A percentile compares a stretch with the other conserved stretches of the same genome.
These are phyloP conservation scores for Dynastes tityus DNA, from an alignment of 2,888 invertebrate genomes.

Conservation along the genomic window DNA sequence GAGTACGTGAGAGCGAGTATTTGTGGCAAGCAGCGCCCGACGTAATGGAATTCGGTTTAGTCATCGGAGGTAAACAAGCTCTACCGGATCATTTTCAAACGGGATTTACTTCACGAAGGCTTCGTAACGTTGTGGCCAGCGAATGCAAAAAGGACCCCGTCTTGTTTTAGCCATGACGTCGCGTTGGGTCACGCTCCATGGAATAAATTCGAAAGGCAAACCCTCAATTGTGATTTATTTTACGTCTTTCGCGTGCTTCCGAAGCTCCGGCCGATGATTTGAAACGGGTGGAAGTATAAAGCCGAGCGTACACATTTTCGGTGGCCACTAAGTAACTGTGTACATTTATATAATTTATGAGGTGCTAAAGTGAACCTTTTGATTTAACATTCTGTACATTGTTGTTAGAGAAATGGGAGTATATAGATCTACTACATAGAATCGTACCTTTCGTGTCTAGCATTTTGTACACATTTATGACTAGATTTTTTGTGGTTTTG, in stretches of 20 bases:
- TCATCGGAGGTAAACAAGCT: slow-evolving; percentile 30
- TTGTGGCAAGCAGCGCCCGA: slow-evolving; percentile 23
- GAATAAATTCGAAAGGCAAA: slow-evolving; percentile 5
- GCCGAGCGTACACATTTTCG: not conserved
- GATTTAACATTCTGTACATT: too few species aligned
- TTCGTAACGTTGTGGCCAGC: slow-evolving; percentile 1
- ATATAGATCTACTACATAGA: too few species aligned
- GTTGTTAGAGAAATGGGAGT: too few species aligned
- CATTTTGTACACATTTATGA: too few species aligned
- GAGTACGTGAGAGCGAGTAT: not conserved
- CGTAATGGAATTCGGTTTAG: slow-evolving; percentile 34
- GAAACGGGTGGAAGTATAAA: not conserved
- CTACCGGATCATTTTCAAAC: slow-evolving; percentile 26
- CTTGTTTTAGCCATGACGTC: slow-evolving; percentile 20
- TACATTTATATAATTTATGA: too few species aligned
- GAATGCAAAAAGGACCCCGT: not conserved
- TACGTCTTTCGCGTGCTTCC: slow-evolving; percentile 25
- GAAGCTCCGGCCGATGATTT: not conserved
- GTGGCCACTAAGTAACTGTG: too few species aligned
- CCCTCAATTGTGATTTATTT: slow-evolving; percentile 34
- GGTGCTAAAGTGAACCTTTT: too few species aligned
- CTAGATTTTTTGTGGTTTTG: too few species aligned
- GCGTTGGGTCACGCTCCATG: slow-evolving; percentile 3
- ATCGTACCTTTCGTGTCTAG: too few species aligned
- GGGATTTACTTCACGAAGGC: slow-evolving; percentile 25